phyloP scores from a whole-genome alignment of 92 coral and sea anemone species.

The Nematostella vectensis region DNA sequence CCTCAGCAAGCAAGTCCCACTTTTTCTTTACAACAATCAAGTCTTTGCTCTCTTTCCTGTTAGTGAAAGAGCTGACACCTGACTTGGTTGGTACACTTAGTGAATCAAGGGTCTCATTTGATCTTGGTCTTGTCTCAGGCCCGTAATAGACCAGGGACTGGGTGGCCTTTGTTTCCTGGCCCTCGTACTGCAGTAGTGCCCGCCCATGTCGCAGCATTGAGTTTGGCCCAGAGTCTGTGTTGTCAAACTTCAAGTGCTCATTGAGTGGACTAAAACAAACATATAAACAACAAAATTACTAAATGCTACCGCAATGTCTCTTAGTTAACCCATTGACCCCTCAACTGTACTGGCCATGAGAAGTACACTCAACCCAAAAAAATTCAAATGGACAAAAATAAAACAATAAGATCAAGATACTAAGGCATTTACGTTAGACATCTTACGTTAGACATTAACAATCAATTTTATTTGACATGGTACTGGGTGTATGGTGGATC shows the following conservation, averaged over 20 bases:
- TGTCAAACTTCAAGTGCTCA: slow-evolving; percentile 65
- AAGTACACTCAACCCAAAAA: no score
- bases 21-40: slow-evolving; percentile 64
- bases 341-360: no score
- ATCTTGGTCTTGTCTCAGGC: slow-evolving; percentile 15
- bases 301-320: no score
- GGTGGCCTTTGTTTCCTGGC: slow-evolving; percentile 32
- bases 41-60: slow-evolving; percentile 48
- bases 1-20: slow-evolving; percentile 55
- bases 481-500: no score
- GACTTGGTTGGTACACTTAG: neutral
- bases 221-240: slow-evolving; percentile 42
- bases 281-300: neutral
- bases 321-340: no score
- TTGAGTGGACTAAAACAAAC: slow-evolving; percentile 42
- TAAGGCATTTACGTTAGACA: no score
- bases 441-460: no score
- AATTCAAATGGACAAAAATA: no score
- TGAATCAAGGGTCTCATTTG: slow-evolving; percentile 6
- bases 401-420: no score
- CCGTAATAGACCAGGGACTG: slow-evolving; percentile 35
- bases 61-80: slow-evolving; percentile 5
- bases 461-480: no score
- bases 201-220: slow-evolving; percentile 74
- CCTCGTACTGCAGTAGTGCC: slow-evolving; percentile 81